Base-by-base conservation (phyloP, 1,140 invertebrate genomes). In the Neodiprion lecontei region DNA sequence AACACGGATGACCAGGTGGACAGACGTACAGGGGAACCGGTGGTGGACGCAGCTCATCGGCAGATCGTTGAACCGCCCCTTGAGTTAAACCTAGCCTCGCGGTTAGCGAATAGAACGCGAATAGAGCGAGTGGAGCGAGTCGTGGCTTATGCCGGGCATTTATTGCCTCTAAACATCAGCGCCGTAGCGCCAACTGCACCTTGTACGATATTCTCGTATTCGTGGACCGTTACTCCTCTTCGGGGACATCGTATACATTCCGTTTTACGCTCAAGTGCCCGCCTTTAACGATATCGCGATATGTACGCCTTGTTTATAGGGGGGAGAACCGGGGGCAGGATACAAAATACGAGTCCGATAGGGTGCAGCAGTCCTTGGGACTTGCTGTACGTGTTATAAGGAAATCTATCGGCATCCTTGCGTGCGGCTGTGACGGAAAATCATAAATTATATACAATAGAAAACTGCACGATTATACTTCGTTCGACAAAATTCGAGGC, bases 181-280 rank as follows among this genome's bases (percentile, higher is more conserved):
- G 11, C 53, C 53, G n/a, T 61, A 61, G 53, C 53, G 53, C 53
- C 28, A 40, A 40, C 53, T 17, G n/a, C 53, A 61, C 53, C 53
- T 61, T 61, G 53, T 61, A 61, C 53, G 11, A 61, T 40, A 40
- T 40, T 40, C 28, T 40, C 28, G 28, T 40, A 40, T 61, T 17
- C 53, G 11, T 17, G 53, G 53, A 61, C 53, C 53, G 53, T 61
- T 61, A 61, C 53, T 61, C 53, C 28, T 40, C 28, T 61, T 61
- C 11, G 53, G 53, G 53, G 53, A 61, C 53, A 61, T 61, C 53
- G 53, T 61, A 61, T 61, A 61, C 53, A 61, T 17, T 61, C 11
- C 53, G 53, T 61, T 61, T 61, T 61, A 61, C 53, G 53, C 53
- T 61, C 53, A 61, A 61, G 11, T 61, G 53, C 11, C 53, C 53